phyloP scores from a whole-genome alignment of 2,113 vertebrate genomes.

The Pomatostomus ruficeps region DNA sequence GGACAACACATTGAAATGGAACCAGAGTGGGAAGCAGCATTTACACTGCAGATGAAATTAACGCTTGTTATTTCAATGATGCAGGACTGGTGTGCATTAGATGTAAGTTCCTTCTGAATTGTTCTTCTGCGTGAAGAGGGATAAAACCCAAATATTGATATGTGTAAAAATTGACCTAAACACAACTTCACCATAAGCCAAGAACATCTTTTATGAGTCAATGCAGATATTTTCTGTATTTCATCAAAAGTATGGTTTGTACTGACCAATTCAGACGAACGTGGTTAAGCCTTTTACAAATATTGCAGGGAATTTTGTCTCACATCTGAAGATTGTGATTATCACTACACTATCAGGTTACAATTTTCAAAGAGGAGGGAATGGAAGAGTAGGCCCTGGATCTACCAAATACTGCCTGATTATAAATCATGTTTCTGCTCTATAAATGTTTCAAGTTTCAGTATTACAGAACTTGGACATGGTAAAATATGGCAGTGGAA shows the following conservation, averaged over 20 bases:
- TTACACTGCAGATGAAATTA: conserved; percentile 95
- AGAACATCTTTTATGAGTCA: background rate
- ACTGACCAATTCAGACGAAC: background rate
- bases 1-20: conserved; percentile 99
- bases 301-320: background rate
- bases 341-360: background rate
- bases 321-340: background rate
- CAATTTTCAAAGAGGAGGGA: background rate
- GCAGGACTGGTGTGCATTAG: conserved; percentile 94
- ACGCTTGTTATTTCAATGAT: conserved; percentile 97
- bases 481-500: background rate
- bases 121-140: background rate
- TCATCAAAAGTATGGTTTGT: background rate
- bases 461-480: background rate
- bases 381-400: background rate
- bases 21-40: conserved; percentile 98
- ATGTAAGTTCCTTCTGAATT: conserved; percentile 76
- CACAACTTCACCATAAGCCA: background rate
- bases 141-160: background rate
- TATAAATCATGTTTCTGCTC: background rate
- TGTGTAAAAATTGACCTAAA: background rate
- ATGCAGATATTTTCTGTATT: background rate
- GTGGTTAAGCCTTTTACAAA: background rate
- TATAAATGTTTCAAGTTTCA: background rate
- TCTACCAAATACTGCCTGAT: background rate